Percentiles rank a stretch among this genome's conserved stretches.
Conservation (phyloP, 1,140 invertebrate species). For the Megathymus violae region DNA sequence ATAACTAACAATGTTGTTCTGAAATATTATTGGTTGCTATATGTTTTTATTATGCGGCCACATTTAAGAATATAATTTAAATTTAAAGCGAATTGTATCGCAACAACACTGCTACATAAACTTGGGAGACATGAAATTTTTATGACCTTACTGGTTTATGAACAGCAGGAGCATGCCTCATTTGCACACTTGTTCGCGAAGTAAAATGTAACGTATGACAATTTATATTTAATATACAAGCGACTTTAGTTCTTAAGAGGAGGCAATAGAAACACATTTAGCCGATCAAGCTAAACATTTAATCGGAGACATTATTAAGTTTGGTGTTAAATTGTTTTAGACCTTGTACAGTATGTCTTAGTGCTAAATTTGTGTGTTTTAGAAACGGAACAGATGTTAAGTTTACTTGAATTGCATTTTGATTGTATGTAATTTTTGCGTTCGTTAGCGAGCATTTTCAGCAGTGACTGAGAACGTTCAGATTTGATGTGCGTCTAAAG, state of each 20-base stretch:
- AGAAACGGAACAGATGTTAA: conserved; percentile 1
- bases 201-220: conserved; percentile 32
- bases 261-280: conserved; percentile 10
- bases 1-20: too few relatives aligned
- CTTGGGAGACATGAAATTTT: conserved; percentile 15
- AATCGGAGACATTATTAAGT: conserved; percentile 14
- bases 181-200: conserved; percentile 31
- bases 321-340: conserved; percentile 4
- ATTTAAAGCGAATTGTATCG: neutral
- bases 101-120: conserved; percentile 1
- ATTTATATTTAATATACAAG: conserved; percentile 22
- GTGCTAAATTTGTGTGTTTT: conserved; percentile 8
- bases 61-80: neutral
- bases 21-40: too few relatives aligned
- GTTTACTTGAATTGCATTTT: conserved; percentile 20
- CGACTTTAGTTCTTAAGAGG: conserved; percentile 6
- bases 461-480: conserved; percentile 10
- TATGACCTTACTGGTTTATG: conserved; percentile 21
- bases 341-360: neutral
- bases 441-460: conserved; percentile 27
- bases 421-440: conserved; percentile 30
- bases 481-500: neutral
- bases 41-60: too few relatives aligned
- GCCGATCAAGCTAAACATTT: conserved; percentile 10
- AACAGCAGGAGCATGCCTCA: conserved; percentile 25